Evolutionary conservation across 2,797 vertebrate species (phyloP).

Genomic region (Anomalospiza imberbis): DNA sequence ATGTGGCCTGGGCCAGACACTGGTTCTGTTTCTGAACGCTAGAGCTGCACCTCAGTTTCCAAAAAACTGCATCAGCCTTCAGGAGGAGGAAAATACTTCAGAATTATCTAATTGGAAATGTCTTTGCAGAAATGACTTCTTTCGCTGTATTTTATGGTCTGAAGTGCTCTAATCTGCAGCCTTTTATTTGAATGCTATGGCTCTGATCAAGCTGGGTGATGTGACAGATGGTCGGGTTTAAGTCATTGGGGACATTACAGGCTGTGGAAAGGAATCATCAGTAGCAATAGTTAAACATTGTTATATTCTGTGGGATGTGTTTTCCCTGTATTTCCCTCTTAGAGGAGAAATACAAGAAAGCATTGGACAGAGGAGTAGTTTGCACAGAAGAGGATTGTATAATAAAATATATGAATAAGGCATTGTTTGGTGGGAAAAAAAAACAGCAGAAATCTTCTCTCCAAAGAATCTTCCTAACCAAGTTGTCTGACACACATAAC

Average conservation of each 20-base stretch:
- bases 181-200: background rate
- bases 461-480: background rate
- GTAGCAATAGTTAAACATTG: background rate
- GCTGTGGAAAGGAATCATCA: background rate
- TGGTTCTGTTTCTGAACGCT: background rate
- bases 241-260: background rate
- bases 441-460: background rate
- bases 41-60: background rate
- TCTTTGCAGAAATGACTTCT: background rate
- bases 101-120: background rate
- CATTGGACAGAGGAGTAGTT: background rate
- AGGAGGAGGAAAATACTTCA: background rate
- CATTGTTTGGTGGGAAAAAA: background rate
- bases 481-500: background rate
- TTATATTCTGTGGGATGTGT: background rate
- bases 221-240: slow-evolving; percentile 45
- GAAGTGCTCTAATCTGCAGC: background rate
- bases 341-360: background rate
- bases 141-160: background rate
- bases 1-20: background rate
- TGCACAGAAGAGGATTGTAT: background rate
- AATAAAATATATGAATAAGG: background rate
- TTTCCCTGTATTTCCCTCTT: background rate
- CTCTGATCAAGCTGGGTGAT: background rate
- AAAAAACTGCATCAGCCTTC: background rate